Percentiles rank a stretch among this genome's conserved stretches.
phyloP scores from a whole-genome alignment of 2,888 invertebrate genomes.

The Protophormia terraenovae region DNA sequence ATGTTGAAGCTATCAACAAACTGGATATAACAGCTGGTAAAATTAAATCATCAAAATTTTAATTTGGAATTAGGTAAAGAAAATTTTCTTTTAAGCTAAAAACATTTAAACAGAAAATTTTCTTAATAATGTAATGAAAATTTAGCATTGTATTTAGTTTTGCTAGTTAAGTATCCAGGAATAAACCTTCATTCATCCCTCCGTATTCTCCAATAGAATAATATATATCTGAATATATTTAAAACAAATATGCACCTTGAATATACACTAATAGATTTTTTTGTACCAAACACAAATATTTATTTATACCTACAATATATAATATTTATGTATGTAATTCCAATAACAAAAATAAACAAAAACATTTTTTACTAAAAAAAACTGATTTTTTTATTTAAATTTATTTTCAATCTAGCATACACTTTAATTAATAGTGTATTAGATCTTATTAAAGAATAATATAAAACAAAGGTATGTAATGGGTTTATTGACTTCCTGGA shows the following conservation, averaged over 20 bases:
- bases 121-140: too few relatives aligned
- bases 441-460: background rate
- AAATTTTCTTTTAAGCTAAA: too few relatives aligned
- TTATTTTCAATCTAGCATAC: background rate
- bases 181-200: conserved; percentile 56
- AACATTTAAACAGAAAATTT: too few relatives aligned
- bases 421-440: background rate
- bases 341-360: conserved; percentile 31
- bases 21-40: background rate
- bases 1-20: background rate
- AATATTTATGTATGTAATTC: conserved; percentile 31
- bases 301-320: conserved; percentile 24
- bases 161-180: background rate
- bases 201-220: conserved; percentile 49
- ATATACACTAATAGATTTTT: conserved; percentile 15
- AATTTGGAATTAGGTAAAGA: too few relatives aligned
- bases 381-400: background rate
- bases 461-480: background rate
- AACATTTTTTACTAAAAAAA: background rate
- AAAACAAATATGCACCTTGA: conserved; percentile 31
- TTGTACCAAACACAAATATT: conserved; percentile 56
- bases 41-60: background rate
- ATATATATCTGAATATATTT: background rate
- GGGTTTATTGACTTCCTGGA: conserved; percentile 66
- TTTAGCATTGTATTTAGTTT: background rate